Percentiles rank a stretch among this genome's conserved stretches.
Conservation (phyloP, 2,797 vertebrate genomes). For the Loriculus beryllinus region DNA sequence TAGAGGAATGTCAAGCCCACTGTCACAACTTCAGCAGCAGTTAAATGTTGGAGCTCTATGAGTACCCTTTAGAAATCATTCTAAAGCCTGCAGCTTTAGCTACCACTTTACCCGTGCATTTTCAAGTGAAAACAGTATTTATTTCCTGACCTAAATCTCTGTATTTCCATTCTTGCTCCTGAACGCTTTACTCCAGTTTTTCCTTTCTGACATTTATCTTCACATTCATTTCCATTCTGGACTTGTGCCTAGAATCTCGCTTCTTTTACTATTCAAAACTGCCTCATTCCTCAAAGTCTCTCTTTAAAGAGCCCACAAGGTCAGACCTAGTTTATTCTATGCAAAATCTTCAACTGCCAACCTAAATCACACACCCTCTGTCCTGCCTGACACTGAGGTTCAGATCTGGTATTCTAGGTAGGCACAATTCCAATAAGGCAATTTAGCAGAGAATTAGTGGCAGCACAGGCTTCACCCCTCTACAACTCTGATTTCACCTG, state of each 20-base stretch:
- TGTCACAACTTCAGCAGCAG: not conserved
- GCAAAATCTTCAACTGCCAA: not conserved
- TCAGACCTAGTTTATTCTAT: not conserved
- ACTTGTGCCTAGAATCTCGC: not conserved
- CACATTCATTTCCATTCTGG: not conserved
- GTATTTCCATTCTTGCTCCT: not conserved
- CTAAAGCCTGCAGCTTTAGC: not conserved
- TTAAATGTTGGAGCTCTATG: not conserved
- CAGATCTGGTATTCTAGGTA: not conserved
- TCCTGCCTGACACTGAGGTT: not conserved
- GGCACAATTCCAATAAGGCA: slow-evolving; percentile 1
- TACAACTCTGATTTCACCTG: not conserved
- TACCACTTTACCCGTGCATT: not conserved
- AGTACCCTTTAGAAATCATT: not conserved
- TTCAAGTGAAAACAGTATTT: not conserved
- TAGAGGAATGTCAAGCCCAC: not conserved
- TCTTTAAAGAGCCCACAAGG: not conserved
- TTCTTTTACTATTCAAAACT: not conserved
- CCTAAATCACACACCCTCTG: not conserved
- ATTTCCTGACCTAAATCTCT: not conserved
- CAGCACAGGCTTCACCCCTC: not conserved
- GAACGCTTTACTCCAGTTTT: not conserved
- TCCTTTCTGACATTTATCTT: not conserved
- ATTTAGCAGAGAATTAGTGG: not conserved
- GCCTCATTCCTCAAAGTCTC: not conserved